A percentile compares a stretch with the other conserved stretches of the same genome.
Conservation (phyloP, 2,888 invertebrate genomes). For the Tillus elongatus region DNA sequence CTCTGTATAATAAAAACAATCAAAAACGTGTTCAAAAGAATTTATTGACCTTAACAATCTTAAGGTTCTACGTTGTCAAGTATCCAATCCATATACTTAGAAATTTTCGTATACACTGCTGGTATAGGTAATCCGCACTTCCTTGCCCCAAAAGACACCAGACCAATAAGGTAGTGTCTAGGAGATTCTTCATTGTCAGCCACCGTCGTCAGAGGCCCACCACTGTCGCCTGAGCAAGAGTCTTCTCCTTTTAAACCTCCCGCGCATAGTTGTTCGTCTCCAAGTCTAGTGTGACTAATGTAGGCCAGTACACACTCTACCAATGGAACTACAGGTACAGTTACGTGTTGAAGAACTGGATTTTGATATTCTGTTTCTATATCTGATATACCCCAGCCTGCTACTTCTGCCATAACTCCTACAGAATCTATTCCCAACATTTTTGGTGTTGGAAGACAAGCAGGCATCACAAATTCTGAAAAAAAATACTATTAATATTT, state of each 20-base stretch:
- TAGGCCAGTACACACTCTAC: constrained; percentile 22
- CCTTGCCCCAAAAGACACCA: constrained; percentile 55
- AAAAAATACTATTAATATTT: too few species aligned
- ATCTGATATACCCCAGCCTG: constrained; percentile 66
- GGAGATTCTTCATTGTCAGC: constrained; percentile 38
- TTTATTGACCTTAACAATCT: too few species aligned
- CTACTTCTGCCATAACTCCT: too few species aligned
- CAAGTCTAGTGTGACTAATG: constrained; percentile 23
- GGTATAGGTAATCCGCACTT: constrained; percentile 34
- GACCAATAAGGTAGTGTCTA: constrained; percentile 55
- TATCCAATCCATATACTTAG: constrained; percentile 51
- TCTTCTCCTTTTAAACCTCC: constrained; percentile 46
- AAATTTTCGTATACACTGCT: constrained; percentile 32
- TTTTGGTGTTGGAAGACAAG: constrained; percentile 50
- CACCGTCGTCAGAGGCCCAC: constrained; percentile 63
- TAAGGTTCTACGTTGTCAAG: too few species aligned
- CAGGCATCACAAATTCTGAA: constrained; percentile 49
- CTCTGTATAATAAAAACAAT: too few species aligned
- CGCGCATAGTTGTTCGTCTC: constrained; percentile 32
- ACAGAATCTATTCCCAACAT: too few species aligned
- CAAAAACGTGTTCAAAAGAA: too few species aligned
- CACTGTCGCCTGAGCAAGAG: constrained; percentile 68
- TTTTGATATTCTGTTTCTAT: constrained; percentile 47
- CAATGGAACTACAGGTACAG: constrained; percentile 40
- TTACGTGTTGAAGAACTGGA: constrained; percentile 44